These are phyloP conservation scores for Volucella bombylans DNA, from an alignment of 2,888 invertebrate species.

Conservation along the genomic window DNA sequence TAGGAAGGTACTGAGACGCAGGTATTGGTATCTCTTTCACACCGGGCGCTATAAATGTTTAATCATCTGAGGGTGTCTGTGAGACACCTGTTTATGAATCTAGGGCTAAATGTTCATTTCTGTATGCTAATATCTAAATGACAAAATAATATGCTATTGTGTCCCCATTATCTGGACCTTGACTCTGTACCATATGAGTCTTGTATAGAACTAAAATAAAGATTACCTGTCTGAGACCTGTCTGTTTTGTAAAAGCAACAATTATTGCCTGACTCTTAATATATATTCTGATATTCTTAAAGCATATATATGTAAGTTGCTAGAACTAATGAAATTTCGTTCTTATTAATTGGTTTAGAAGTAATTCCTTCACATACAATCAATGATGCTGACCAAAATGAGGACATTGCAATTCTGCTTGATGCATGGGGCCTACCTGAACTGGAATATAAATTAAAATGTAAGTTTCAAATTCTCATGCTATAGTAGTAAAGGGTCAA, in stretches of 20 bases:
- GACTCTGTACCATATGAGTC: too few species aligned
- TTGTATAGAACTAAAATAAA: too few species aligned
- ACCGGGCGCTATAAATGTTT: neutral
- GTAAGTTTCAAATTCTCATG: conserved; percentile 13
- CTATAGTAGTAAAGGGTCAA: neutral
- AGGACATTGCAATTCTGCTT: conserved; percentile 43
- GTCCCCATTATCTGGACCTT: too few species aligned
- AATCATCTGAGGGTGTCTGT: neutral
- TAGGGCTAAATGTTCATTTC: too few species aligned
- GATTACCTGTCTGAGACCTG: too few species aligned
- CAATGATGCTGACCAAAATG: neutral
- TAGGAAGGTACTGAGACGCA: neutral
- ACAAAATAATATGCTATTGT: too few species aligned
- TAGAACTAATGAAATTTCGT: neutral
- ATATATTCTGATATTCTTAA: too few species aligned
- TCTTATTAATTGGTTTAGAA: conserved; percentile 10
- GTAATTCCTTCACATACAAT: neutral
- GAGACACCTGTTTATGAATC: too few species aligned
- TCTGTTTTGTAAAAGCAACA: too few species aligned
- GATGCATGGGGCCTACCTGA: conserved; percentile 55
- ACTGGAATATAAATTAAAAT: conserved; percentile 50
- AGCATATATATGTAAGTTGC: conserved; percentile 4
- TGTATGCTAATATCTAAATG: too few species aligned
- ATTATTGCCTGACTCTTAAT: too few species aligned
- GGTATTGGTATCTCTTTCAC: neutral